Conservation (phyloP, 2,888 invertebrate genomes). For the Metallyticus violacea region DNA sequence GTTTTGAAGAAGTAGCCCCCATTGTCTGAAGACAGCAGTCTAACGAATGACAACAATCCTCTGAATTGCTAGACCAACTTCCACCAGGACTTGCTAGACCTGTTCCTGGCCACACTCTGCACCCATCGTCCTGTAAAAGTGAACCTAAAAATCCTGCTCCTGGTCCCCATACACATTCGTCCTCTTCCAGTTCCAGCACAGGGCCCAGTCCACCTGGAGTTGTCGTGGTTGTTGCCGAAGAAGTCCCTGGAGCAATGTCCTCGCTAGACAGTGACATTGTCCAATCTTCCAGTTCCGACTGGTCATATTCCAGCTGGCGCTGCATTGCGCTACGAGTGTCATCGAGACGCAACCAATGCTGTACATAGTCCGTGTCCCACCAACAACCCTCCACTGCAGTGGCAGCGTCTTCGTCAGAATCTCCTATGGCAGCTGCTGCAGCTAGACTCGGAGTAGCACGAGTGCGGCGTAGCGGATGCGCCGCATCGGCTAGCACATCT, state of each 20-base stretch:
- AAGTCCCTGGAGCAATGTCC: conserved; percentile 51
- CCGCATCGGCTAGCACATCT: conserved; percentile 48
- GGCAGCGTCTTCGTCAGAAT: conserved; percentile 42
- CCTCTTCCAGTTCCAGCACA: conserved; percentile 68
- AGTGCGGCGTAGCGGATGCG: conserved; percentile 55
- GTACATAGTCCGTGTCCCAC: conserved; percentile 71
- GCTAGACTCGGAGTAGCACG: conserved; percentile 52
- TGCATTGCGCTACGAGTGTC: conserved; percentile 66
- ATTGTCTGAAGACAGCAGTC: conserved; percentile 39
- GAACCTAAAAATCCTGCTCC: conserved; percentile 60
- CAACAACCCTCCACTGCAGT: conserved; percentile 54
- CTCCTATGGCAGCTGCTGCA: conserved; percentile 38
- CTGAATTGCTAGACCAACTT: conserved; percentile 53
- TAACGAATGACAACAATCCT: conserved; percentile 34
- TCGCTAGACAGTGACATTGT: conserved; percentile 70
- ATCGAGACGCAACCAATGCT: conserved; percentile 72
- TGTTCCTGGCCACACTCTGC: conserved; percentile 28
- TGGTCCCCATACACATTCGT: conserved; percentile 73
- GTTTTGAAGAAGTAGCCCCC: conserved; percentile 55
- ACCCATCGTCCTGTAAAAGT: conserved; percentile 21
- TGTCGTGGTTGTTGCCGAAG: neutral
- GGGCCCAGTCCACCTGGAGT: conserved; percentile 5
- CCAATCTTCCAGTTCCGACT: conserved; percentile 77
- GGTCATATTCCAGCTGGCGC: conserved; percentile 70
- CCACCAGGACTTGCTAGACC: conserved; percentile 55